Conservation (phyloP, 2,113 vertebrate genomes). For the Polypterus senegalus region DNA sequence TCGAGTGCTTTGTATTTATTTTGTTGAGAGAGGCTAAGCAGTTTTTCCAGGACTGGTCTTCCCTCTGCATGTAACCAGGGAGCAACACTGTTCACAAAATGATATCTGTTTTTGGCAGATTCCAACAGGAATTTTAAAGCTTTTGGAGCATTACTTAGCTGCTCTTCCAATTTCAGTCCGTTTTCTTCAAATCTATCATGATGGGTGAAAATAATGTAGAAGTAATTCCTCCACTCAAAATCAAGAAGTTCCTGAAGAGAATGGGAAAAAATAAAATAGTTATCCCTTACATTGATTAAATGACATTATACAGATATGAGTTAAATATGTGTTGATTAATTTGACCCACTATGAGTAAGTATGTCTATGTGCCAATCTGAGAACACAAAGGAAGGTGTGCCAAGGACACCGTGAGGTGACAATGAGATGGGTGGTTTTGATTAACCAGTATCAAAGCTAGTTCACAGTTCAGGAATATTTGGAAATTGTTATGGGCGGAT, state of each 20-base stretch:
- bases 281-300: no score
- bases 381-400: no score
- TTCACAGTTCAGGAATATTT: no score
- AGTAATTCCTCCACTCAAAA: conserved; percentile 53
- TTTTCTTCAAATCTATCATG: conserved; percentile 50
- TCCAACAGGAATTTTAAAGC: conserved; percentile 38
- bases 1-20: conserved; percentile 49
- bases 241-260: conserved; percentile 60
- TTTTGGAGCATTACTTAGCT: conserved; percentile 37
- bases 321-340: no score
- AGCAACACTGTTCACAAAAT: conserved; percentile 50
- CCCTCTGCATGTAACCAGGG: conserved; percentile 39
- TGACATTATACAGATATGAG: no score
- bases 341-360: no score
- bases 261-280: conserved; percentile 7
- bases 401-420: no score
- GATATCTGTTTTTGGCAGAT: conserved; percentile 37
- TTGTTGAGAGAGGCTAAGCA: conserved; percentile 48
- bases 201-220: conserved; percentile 59
- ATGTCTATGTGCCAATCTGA: no score
- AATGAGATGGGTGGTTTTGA: no score
- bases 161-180: conserved; percentile 35
- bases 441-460: no score
- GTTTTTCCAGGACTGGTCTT: conserved; percentile 37
- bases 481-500: no score